Percentiles rank a stretch among this genome's conserved stretches.
Conservation (phyloP, 2,113 vertebrate genomes). For the Formicarius rufipectus region DNA sequence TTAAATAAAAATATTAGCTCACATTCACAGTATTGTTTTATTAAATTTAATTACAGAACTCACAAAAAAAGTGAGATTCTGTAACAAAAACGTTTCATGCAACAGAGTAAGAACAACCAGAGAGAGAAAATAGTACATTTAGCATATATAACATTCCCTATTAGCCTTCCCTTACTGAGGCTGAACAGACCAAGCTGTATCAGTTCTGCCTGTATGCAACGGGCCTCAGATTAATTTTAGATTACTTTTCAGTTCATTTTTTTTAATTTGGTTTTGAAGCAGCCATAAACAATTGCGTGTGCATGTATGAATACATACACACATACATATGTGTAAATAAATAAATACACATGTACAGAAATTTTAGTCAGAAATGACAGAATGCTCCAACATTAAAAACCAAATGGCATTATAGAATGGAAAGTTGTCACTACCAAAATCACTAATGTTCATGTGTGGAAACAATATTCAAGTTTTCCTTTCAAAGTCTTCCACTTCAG, state of each 20-base stretch:
- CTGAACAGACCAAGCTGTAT: background rate
- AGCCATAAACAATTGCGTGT: background rate
- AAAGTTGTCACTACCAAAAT: background rate
- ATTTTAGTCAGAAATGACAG: background rate
- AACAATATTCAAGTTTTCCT: background rate
- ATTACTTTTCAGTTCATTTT: background rate
- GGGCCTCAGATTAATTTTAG: background rate
- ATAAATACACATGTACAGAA: background rate
- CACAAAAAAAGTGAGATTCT: background rate
- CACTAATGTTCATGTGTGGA: background rate
- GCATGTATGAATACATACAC: fast-evolving
- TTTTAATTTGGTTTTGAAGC: background rate
- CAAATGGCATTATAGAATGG: background rate
- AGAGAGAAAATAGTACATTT: background rate
- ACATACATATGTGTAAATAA: background rate
- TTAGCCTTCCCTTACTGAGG: background rate
- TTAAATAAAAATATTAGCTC: background rate
- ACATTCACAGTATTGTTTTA: background rate
- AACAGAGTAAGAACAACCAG: background rate
- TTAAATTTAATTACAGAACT: background rate
- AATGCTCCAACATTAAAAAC: background rate
- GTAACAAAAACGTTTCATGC: background rate
- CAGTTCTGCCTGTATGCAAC: background rate
- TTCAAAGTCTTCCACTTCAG: background rate
- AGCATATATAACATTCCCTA: background rate